Conservation (phyloP, 2,113 vertebrate genomes). For the Hippocampus abdominalis region DNA sequence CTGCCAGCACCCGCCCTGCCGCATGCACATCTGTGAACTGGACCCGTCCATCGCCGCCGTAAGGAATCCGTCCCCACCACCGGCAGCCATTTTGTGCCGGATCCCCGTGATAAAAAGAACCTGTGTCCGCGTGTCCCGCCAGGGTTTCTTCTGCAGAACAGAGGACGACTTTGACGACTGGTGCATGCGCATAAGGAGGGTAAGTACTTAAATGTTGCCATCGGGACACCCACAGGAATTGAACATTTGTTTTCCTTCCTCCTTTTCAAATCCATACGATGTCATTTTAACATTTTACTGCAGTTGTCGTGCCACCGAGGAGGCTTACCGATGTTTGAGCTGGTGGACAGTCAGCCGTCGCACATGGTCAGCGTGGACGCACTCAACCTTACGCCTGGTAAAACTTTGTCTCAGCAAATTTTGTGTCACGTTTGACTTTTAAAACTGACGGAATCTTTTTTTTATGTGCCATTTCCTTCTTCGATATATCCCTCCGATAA, state of each 20-base stretch:
- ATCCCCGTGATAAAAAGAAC: background rate
- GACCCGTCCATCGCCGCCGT: conserved; percentile 97
- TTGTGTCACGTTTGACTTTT: background rate
- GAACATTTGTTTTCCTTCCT: background rate
- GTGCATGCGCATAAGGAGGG: conserved; percentile 92
- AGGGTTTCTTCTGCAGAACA: conserved; percentile 96
- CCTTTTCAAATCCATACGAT: too few species aligned
- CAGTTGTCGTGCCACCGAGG: conserved; percentile 86
- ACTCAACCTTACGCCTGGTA: conserved; percentile 92
- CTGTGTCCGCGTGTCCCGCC: conserved; percentile 22
- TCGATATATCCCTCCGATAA: too few species aligned
- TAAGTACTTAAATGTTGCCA: conserved; percentile 48
- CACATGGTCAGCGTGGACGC: conserved; percentile 86
- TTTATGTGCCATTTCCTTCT: too few species aligned
- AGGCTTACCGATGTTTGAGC: conserved; percentile 91
- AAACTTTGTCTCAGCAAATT: conserved; percentile 17
- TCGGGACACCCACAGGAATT: background rate
- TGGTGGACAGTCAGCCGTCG: conserved; percentile 89
- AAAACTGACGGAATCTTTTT: too few species aligned
- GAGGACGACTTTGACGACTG: conserved; percentile 93
- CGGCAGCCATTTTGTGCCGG: background rate
- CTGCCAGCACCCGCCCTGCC: conserved; percentile 93
- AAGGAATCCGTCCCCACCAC: conserved; percentile 1
- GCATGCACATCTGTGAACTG: conserved; percentile 93
- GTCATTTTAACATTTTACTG: too few species aligned